These are phyloP conservation scores for Burhinus oedicnemus DNA, from an alignment of 2,113 vertebrate species.

Conservation along the genomic window DNA sequence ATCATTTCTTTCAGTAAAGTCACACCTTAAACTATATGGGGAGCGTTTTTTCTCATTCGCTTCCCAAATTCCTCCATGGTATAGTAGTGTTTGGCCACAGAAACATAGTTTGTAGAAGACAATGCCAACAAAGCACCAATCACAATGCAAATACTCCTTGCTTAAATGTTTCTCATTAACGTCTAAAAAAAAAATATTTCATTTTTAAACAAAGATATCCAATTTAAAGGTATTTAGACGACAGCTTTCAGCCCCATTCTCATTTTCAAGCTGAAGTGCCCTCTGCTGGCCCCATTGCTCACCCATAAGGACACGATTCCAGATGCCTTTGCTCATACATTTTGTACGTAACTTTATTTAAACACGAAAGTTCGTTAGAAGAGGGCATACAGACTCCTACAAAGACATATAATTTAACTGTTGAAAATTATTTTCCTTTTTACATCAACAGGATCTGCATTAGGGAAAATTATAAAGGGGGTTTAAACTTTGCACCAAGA, in stretches of 20 bases:
- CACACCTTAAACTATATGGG: not conserved
- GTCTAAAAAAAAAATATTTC: not conserved
- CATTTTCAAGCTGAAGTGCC: constrained; percentile 28
- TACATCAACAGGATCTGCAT: not conserved
- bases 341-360: not conserved
- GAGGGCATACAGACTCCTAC: not conserved
- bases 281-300: constrained; percentile 66
- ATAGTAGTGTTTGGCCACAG: not conserved
- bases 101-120: not conserved
- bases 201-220: constrained; percentile 36
- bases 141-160: constrained; percentile 5
- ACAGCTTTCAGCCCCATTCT: constrained; percentile 24
- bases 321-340: constrained; percentile 16
- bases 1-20: not conserved
- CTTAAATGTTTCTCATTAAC: constrained; percentile 23
- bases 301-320: constrained; percentile 24
- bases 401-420: fast-evolving
- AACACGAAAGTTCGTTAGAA: not conserved
- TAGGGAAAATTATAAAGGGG: not conserved
- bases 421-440: not conserved
- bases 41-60: not conserved
- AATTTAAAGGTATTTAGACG: not conserved
- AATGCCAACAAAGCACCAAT: constrained; percentile 25
- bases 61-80: constrained; percentile 28
- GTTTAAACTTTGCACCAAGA: not conserved